Conservation (phyloP, 2,888 invertebrate genomes). For the Megaustenia siamemsis region DNA sequence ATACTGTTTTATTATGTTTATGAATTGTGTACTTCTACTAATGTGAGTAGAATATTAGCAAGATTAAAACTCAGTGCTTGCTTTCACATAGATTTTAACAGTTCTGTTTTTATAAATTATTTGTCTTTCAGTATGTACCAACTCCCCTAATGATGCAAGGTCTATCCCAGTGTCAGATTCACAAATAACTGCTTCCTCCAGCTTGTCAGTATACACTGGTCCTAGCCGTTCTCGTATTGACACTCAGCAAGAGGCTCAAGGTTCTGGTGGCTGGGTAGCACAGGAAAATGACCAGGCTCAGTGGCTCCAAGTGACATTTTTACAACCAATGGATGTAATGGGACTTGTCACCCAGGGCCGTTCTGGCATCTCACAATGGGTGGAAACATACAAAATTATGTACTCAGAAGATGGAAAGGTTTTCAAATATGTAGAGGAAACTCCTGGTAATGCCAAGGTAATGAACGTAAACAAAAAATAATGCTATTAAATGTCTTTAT, state of each 20-base stretch:
- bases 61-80: background rate
- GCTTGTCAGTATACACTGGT: constrained; percentile 56
- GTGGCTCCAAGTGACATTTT: constrained; percentile 64
- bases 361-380: constrained; percentile 62
- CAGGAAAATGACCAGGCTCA: constrained; percentile 63
- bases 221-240: constrained; percentile 50
- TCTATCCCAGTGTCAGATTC: constrained; percentile 35
- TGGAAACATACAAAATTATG: constrained; percentile 65
- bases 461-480: background rate
- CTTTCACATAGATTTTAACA: background rate
- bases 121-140: constrained; percentile 38
- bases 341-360: constrained; percentile 65
- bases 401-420: constrained; percentile 62
- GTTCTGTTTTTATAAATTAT: background rate
- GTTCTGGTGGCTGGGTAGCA: constrained; percentile 52
- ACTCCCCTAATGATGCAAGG: constrained; percentile 31
- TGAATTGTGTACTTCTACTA: too few relatives aligned
- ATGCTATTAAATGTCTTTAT: constrained; percentile 19
- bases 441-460: constrained; percentile 47
- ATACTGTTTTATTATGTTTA: too few relatives aligned
- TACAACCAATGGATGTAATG: constrained; percentile 61
- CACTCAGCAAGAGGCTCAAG: constrained; percentile 38
- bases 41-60: too few relatives aligned
- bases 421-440: constrained; percentile 49
- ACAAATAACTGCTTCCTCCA: constrained; percentile 58